Evolutionary conservation across 2,888 invertebrate species (phyloP), one percentile per base, ranked within the genome.

Genomic region (Agrotis ipsilon): DNA sequence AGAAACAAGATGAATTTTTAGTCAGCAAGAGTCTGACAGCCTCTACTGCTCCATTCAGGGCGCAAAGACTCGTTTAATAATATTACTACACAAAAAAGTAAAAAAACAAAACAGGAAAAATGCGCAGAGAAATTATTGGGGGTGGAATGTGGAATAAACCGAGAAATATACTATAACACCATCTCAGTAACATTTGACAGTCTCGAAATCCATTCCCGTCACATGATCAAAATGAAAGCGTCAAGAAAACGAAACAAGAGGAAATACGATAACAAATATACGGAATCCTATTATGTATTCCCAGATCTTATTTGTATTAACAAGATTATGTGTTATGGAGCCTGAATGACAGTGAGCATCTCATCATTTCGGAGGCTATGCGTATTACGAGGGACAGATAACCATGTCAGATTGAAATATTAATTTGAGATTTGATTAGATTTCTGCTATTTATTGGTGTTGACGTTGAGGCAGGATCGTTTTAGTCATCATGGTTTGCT

Each of bases 271-370:
- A 58, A 66, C 73, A 81, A 73, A 86, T 76, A 81, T 68, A 58
- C 70, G 61, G 52, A 82, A 82, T 74, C 71, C 74, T 69, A 81
- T 86, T 82, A 87, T 75, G 72, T 81, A 82, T 86, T 86, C 85
- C 77, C 83, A 76, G 72, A 84, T 81, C 82, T 77, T 82, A 84
- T 88, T 87, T 84, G 77, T 82, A 75, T 78, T 84, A 85, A 82
- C 86, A 84, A 83, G 76, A 82, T 88, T 84, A 83, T 84, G 75
- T 81, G 68, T 78, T 81, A 80, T 76, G 78, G 70, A 72, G 69
- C 66, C 54, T 49, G 78, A 75, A 78, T 80, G 84, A 79, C 75
- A 83, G 57, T 70, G 67, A 80, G 68, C 74, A 70, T 70, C 75
- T 73, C 77, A 83, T 85, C 76, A 76, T 75, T 76, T 81, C 73